These are phyloP conservation scores for Archaeoteleia sp. DNA, from an alignment of 2,888 invertebrate genomes.

Conservation along the genomic window DNA sequence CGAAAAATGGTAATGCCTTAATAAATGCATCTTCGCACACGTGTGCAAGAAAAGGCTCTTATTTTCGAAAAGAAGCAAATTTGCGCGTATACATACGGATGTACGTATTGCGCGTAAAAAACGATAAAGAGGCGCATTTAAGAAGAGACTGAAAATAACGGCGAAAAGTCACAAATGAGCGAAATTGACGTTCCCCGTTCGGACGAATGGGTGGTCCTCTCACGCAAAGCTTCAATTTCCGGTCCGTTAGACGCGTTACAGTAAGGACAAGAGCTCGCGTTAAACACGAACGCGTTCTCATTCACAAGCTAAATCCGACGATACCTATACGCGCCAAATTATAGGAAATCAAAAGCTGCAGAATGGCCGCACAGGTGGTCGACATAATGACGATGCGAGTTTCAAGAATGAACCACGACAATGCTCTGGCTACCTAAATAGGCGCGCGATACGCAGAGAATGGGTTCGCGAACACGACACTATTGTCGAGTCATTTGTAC, in stretches of 20 bases:
- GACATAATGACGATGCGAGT: conserved; percentile 32
- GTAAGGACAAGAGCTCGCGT: conserved; percentile 26
- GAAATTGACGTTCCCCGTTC: conserved; percentile 24
- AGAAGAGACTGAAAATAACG: conserved; percentile 32
- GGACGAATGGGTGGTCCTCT: conserved; percentile 45
- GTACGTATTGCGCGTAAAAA: too few species aligned
- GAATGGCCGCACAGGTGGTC: conserved; percentile 42
- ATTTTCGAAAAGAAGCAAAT: conserved; percentile 9
- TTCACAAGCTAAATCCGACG: conserved; percentile 42
- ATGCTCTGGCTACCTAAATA: conserved; percentile 8
- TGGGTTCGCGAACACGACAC: too few species aligned
- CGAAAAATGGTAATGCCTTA: conserved; percentile 14
- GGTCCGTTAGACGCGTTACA: conserved; percentile 45
- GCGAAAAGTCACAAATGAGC: conserved; percentile 32
- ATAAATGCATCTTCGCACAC: conserved; percentile 5
- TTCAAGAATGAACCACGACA: conserved; percentile 29
- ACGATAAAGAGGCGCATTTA: conserved; percentile 9
- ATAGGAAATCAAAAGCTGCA: conserved; percentile 40
- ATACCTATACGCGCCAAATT: conserved; percentile 32
- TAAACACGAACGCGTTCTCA: conserved; percentile 34
- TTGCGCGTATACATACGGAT: too few species aligned
- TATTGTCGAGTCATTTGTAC: too few species aligned
- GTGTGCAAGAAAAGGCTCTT: not conserved
- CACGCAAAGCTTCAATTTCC: conserved; percentile 51
- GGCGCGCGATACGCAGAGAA: not conserved